Base-by-base conservation (phyloP, 2,797 vertebrate species). In the Amblyopsis hoosieri region DNA sequence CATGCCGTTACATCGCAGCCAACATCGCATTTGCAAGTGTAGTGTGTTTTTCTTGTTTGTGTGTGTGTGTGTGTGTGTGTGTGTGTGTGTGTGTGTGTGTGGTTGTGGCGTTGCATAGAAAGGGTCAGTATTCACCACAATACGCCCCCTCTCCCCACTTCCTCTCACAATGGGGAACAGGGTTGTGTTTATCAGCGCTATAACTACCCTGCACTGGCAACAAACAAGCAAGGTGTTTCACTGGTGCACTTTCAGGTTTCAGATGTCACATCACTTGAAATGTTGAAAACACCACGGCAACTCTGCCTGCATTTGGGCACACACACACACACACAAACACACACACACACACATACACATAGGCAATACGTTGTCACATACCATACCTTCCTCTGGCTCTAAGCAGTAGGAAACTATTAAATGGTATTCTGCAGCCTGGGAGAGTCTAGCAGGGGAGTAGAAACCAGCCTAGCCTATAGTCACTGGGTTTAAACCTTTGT, bases 141-240 rank as follows among this genome's bases (percentile, higher is more conserved):
- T 42, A 42, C 37, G 15, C 29, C 45, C 37, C 52, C 23, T 3
- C 42, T 12, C 37, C 52, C 14, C 12, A 12, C 61, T 74, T 76
- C 74, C 79, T 76, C 54, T 55, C 49, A 69, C 59, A 78, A 75
- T 54, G 29, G 12, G 62, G 63, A 78, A 77, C 45, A 11, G 53
- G 29, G 54, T 54, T 53, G 57, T 64, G 48, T 64, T 66, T 57
- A 62, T 69, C 63, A 59, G 56, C 60, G 9, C 37, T 42, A 42
- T 7, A 42, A 62, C 47, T 1, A 33, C 58, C 50, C 59, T 66
- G 48, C 45, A 15, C 9, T 48, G 33, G 12, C 5, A 0, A 15
- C 62, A 31, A 65, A 50, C 45, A 66, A 48, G 64, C 29, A 1
- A 19, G 33, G 13, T 33, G 23, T 9, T 2, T 0, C 29, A 48